phyloP scores from a whole-genome alignment of 2,888 invertebrate genomes.

The Tricholauxania praeusta region DNA sequence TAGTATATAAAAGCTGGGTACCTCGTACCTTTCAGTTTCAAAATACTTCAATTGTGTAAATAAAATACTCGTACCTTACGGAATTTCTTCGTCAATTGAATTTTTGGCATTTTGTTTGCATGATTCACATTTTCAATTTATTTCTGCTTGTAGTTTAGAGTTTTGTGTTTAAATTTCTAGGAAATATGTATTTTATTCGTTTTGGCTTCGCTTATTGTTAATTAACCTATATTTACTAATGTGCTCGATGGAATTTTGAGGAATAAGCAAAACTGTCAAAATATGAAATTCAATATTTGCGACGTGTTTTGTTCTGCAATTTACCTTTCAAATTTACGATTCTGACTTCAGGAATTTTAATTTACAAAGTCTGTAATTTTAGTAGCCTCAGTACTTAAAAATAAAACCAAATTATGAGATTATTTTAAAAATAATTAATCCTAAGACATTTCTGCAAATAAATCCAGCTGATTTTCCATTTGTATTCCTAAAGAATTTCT shows the following conservation, averaged over 20 bases:
- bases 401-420: no score
- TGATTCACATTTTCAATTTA: constrained; percentile 4
- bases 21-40: neutral
- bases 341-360: no score
- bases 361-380: no score
- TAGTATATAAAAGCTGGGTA: neutral
- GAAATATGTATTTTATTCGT: neutral
- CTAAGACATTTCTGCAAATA: no score
- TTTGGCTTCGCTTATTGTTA: neutral
- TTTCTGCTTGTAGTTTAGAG: neutral
- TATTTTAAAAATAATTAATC: no score
- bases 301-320: no score
- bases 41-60: neutral
- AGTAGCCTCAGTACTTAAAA: no score
- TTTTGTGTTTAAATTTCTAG: neutral
- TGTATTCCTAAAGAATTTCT: neutral
- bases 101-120: neutral
- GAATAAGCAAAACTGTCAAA: no score
- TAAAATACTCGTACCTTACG: neutral
- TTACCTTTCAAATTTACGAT: no score
- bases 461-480: no score
- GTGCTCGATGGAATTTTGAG: no score
- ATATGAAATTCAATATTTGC: no score
- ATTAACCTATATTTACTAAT: neutral
- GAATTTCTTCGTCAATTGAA: neutral